Evolutionary conservation across 2,797 vertebrate genomes (phyloP), one percentile per base, ranked within the genome.

Genomic region (Melanotaenia parkinsoni): DNA sequence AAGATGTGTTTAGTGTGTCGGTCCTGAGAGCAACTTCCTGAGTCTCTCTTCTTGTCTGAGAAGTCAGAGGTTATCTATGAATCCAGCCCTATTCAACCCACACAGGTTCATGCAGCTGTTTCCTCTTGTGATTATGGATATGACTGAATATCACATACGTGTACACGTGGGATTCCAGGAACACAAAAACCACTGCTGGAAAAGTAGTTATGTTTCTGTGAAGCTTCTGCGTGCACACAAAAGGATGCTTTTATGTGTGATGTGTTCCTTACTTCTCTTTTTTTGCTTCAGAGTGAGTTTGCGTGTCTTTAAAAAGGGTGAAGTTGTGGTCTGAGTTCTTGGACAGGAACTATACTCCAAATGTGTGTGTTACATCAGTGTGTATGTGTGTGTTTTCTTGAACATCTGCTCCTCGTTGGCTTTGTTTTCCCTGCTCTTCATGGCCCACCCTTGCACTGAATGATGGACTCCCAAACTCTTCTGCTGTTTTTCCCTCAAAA

Each of bases 331-430:
- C 51, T 79, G 37, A 68, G 59, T 76, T 84, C 63, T 59, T 59
- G 71, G 68, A 84, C 64, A 81, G 62, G 47, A 79, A 74, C 77
- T 50, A 58, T 61, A 51, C 30, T 77, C 47, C 37, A 67, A 79
- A 72, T 57, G 45, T 69, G 74, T 71, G 63, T 75, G 57, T 62
- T 71, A 18, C 38, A 37, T 62, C 54, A 24, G 63, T 74, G 63
- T 81, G 16, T 35, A 26, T 66, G 35, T 50, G 56, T 69, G 54
- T 80, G 68, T 76, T 75, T 77, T 64, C 73, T 51, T 82, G 77
- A 93, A 93, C 93, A 95, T 95, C 93, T 94, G 94, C 88, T 93
- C 76, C 88, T 93, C 70, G 28, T 94, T 93, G 89, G 82, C 82
- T 91, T 91, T 91, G 83, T 92, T 92, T 90, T 89, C 79, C 76